These are phyloP conservation scores for Alouatta palliata DNA, from an alignment of 2,113 vertebrate genomes.

Conservation along the genomic window DNA sequence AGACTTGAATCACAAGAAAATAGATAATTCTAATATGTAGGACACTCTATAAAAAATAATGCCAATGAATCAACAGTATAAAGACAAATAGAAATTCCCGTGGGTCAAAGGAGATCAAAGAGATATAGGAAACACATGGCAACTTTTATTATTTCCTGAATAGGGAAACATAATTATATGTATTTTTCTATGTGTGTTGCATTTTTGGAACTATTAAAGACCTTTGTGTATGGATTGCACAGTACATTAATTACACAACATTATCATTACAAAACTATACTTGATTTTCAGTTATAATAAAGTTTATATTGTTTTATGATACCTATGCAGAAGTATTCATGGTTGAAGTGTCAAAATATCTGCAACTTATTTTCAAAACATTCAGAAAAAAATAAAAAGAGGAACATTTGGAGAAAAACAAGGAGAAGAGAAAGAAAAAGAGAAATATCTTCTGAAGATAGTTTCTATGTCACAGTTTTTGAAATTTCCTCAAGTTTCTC, in stretches of 20 bases:
- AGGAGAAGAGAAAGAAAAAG: neutral
- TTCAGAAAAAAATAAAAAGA: neutral
- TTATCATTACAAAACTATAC: neutral
- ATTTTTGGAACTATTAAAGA: neutral
- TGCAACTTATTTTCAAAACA: neutral
- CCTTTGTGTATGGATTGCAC: neutral
- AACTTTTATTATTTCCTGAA: neutral
- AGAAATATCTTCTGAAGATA: neutral
- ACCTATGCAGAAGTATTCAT: neutral
- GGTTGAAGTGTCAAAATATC: neutral
- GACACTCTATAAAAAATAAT: neutral
- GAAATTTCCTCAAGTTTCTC: neutral
- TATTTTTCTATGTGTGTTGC: neutral
- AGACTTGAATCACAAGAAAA: neutral
- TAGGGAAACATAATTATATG: neutral
- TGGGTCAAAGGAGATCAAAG: neutral
- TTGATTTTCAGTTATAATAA: neutral
- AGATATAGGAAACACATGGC: neutral
- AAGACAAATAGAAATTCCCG: neutral
- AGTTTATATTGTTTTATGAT: neutral
- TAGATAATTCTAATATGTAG: neutral
- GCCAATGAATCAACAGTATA: neutral
- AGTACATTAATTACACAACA: neutral
- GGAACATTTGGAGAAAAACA: neutral
- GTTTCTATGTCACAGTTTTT: neutral